Evolutionary conservation across 2,888 invertebrate species (phyloP).

Genomic region (Orthonychiurus folsomi): DNA sequence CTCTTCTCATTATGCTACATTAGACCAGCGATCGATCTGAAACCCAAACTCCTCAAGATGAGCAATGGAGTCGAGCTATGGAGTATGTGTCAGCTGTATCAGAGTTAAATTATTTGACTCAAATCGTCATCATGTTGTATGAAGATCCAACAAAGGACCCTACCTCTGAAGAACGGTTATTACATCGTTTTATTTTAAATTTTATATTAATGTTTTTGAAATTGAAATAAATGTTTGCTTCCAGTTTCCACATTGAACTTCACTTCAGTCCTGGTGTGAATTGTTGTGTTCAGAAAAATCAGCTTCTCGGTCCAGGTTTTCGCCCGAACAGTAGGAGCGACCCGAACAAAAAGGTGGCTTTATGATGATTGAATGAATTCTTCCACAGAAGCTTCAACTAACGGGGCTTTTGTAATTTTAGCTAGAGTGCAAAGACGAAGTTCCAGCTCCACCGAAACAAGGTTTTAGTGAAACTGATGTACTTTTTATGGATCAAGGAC

Average conservation of each 20-base stretch:
- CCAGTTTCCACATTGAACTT: slow-evolving; percentile 88
- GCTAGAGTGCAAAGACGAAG: not conserved
- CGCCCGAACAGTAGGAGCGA: slow-evolving; percentile 83
- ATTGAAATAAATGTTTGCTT: not conserved
- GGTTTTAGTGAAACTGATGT: not conserved
- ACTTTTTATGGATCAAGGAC: not conserved
- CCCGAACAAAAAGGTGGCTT: slow-evolving; percentile 19
- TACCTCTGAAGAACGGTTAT: slow-evolving; percentile 67
- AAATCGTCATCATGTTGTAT: slow-evolving; percentile 96
- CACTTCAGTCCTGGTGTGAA: slow-evolving; percentile 98
- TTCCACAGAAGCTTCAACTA: not conserved
- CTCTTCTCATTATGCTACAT: too few species aligned
- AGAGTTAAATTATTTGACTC: slow-evolving; percentile 98
- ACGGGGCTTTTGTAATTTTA: not conserved
- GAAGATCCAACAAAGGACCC: slow-evolving; percentile 97
- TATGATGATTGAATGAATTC: not conserved
- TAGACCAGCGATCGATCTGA: too few species aligned
- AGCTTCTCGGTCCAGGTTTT: slow-evolving; percentile 87
- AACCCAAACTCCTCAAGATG: slow-evolving; percentile 59
- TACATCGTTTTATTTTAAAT: too few species aligned
- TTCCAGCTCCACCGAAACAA: not conserved
- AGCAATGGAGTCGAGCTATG: slow-evolving; percentile 98
- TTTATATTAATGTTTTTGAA: slow-evolving; percentile 3
- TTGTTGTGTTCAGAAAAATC: slow-evolving; percentile 88
- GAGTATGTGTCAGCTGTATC: slow-evolving; percentile 96